These are phyloP conservation scores for Amblyopsis hoosieri DNA, from an alignment of 2,797 vertebrate genomes.

Conservation along the genomic window DNA sequence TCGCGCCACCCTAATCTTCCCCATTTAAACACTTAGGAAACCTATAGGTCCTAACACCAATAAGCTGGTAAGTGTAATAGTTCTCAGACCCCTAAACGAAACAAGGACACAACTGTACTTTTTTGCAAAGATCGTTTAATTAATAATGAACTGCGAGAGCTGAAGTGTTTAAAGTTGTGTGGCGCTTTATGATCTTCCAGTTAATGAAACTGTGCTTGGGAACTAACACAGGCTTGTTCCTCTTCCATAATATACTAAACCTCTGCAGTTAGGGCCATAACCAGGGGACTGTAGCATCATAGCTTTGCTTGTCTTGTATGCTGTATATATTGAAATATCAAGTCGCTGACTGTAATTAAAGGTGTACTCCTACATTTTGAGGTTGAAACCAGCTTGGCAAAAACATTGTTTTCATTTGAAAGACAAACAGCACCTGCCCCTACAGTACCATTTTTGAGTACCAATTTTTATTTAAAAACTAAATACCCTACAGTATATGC, in stretches of 20 bases:
- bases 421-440: too few relatives aligned
- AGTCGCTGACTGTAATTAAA: too few relatives aligned
- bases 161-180: conserved; percentile 28
- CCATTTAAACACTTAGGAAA: conserved; percentile 44
- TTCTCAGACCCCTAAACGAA: conserved; percentile 7
- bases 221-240: conserved; percentile 45
- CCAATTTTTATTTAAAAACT: too few relatives aligned
- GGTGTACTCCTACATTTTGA: neutral
- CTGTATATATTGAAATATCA: too few relatives aligned
- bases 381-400: conserved; percentile 27
- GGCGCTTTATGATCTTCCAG: conserved; percentile 61
- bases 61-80: conserved; percentile 26
- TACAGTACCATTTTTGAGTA: too few relatives aligned
- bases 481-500: too few relatives aligned
- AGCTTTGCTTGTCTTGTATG: too few relatives aligned
- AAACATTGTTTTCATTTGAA: too few relatives aligned
- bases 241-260: conserved; percentile 47
- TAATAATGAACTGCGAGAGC: neutral
- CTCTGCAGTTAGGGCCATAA: conserved; percentile 49
- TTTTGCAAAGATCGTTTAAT: conserved; percentile 3
- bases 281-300: conserved; percentile 33
- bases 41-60: conserved; percentile 25
- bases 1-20: conserved; percentile 55
- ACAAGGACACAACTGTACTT: neutral
- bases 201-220: conserved; percentile 54